Conservation (phyloP, 2,113 vertebrate genomes). For the Passer montanus region DNA sequence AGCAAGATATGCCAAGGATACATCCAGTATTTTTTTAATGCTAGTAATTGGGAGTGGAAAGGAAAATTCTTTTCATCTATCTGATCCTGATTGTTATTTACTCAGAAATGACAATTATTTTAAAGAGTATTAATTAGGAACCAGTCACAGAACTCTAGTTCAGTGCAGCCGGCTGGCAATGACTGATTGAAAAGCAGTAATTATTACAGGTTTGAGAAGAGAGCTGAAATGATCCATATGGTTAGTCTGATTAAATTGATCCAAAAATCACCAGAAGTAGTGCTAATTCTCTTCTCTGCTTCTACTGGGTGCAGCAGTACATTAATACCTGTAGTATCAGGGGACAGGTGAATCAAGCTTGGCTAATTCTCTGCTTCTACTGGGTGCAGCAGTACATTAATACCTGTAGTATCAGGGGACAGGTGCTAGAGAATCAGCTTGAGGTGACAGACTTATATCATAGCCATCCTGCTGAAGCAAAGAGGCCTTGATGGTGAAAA, state of each 20-base stretch:
- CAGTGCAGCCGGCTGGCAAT: slow-evolving; percentile 5
- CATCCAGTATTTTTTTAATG: background rate
- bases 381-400: background rate
- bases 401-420: background rate
- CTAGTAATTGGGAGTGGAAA: background rate
- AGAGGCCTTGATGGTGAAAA: background rate
- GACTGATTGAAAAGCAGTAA: slow-evolving; percentile 35
- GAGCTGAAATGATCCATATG: slow-evolving; percentile 66
- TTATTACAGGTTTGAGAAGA: slow-evolving; percentile 61
- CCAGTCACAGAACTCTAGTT: background rate
- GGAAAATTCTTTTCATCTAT: background rate
- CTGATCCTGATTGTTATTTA: slow-evolving; percentile 6
- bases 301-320: background rate
- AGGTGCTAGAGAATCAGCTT: background rate
- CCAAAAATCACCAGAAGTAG: slow-evolving; percentile 42
- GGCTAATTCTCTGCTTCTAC: background rate
- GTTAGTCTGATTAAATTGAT: slow-evolving; percentile 54
- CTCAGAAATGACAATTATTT: slow-evolving; percentile 14
- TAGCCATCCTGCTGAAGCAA: background rate
- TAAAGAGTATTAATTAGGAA: slow-evolving; percentile 2
- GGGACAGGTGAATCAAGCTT: no score
- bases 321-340: background rate
- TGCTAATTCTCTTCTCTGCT: background rate
- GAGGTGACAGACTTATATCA: background rate
- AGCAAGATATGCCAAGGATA: background rate